Conservation (phyloP, 2,113 vertebrate species). For the Callorhinus ursinus region DNA sequence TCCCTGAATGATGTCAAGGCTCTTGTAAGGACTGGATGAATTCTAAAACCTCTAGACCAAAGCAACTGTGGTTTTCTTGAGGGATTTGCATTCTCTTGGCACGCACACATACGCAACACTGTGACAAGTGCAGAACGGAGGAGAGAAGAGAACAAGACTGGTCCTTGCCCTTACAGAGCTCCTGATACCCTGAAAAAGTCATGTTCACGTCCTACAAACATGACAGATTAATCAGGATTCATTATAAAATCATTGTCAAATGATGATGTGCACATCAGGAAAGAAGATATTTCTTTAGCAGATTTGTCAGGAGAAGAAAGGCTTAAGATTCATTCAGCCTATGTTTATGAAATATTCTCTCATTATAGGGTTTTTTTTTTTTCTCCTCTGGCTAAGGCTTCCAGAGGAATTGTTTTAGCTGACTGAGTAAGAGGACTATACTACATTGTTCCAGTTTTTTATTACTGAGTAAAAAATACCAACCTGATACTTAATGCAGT, state of each 20-base stretch:
- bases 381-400: not conserved
- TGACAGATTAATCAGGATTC: not conserved
- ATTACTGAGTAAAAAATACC: not conserved
- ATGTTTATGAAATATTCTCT: not conserved
- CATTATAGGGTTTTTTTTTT: not conserved
- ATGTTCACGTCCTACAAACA: too few species aligned
- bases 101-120: accelerated
- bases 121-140: not conserved
- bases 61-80: not conserved
- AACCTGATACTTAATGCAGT: not conserved
- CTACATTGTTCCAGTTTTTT: not conserved
- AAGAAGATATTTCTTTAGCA: not conserved
- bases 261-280: not conserved
- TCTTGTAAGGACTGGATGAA: not conserved
- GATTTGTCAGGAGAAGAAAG: not conserved
- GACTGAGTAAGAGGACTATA: not conserved
- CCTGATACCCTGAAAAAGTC: not conserved
- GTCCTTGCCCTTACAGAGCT: not conserved
- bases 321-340: not conserved
- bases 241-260: not conserved
- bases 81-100: not conserved
- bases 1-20: too few species aligned
- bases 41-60: not conserved
- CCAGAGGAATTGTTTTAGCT: not conserved
- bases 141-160: not conserved